phyloP scores from a whole-genome alignment of 2,797 vertebrate species.

The Merluccius polli region DNA sequence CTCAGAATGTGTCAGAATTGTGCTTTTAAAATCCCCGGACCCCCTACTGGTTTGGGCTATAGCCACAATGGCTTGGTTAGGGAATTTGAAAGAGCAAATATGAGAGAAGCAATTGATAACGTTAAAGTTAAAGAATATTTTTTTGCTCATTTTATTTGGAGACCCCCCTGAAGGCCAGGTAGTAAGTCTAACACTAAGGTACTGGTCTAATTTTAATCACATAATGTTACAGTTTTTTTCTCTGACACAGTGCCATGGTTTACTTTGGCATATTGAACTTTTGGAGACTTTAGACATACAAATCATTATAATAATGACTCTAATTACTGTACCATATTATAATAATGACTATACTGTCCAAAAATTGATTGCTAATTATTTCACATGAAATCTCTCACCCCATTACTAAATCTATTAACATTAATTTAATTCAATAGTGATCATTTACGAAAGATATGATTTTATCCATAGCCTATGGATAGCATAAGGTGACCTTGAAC shows the following conservation, averaged over 20 bases:
- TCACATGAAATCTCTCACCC: not conserved
- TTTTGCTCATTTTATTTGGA: no score
- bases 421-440: not conserved
- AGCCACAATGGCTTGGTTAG: no score
- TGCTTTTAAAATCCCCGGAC: no score
- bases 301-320: not conserved
- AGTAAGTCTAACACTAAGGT: not conserved
- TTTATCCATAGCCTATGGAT: not conserved
- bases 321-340: not conserved
- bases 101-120: not conserved
- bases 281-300: not conserved
- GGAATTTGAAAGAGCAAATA: no score
- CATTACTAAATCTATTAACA: not conserved
- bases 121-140: no score
- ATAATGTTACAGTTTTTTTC: not conserved
- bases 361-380: not conserved
- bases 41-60: no score
- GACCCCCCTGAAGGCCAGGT: no score
- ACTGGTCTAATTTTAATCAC: not conserved
- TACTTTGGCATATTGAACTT: not conserved
- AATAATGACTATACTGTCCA: not conserved
- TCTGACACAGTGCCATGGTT: not conserved
- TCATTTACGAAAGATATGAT: not conserved
- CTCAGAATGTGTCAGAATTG: no score
- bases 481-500: not conserved